phyloP scores from a whole-genome alignment of 2,113 vertebrate genomes.

The Nettapus auritus region DNA sequence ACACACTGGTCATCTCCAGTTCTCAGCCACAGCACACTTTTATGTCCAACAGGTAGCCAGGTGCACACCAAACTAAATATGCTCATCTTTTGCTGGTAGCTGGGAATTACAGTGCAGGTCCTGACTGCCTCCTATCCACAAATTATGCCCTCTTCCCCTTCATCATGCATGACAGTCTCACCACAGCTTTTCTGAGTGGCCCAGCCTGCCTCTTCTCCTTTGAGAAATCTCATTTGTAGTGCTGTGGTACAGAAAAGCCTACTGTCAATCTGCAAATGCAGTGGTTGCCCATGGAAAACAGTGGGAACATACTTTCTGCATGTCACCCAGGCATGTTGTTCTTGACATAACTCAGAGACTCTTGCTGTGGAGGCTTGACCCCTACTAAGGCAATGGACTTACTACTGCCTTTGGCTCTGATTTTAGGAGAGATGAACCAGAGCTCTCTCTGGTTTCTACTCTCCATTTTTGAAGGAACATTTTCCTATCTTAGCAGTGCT shows the following conservation, averaged over 20 bases:
- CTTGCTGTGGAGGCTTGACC: background rate
- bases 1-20: background rate
- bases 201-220: background rate
- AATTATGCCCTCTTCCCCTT: background rate
- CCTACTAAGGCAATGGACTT: background rate
- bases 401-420: background rate
- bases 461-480: background rate
- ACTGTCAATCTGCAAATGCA: too few species aligned
- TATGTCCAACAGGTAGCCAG: background rate
- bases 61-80: background rate
- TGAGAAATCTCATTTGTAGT: background rate
- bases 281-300: background rate
- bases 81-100: background rate
- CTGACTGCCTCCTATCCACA: background rate
- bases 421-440: background rate
- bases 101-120: background rate
- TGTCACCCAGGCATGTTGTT: background rate
- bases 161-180: rapidly evolving
- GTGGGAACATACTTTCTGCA: background rate
- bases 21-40: background rate
- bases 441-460: background rate
- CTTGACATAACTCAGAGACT: background rate
- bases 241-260: background rate
- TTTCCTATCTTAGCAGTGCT: background rate
- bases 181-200: background rate